Conservation (phyloP, 2,797 vertebrate species). For the Scolopax bukidnonensis region DNA sequence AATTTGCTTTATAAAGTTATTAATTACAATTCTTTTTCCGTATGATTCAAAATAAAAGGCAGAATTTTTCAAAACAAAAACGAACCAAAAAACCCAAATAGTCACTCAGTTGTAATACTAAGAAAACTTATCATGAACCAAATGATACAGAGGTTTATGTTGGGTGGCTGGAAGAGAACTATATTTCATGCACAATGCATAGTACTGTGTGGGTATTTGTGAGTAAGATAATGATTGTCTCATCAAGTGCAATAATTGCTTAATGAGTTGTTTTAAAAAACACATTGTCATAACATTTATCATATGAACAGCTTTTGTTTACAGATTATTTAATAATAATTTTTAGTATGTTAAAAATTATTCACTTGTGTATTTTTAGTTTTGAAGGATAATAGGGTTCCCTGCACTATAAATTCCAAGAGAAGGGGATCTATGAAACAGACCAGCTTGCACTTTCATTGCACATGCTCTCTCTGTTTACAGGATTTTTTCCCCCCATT, state of each 20-base stretch:
- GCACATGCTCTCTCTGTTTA: background rate
- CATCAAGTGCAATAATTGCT: background rate
- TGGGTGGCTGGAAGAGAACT: background rate
- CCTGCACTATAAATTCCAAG: background rate
- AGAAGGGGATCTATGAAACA: background rate
- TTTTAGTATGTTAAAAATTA: background rate
- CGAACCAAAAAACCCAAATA: rapidly evolving
- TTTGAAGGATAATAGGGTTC: background rate
- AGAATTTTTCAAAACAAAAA: background rate
- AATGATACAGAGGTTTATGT: background rate
- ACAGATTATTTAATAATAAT: background rate
- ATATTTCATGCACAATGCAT: background rate
- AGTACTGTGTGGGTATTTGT: background rate
- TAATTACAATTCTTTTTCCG: background rate
- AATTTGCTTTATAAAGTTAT: background rate
- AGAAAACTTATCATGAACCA: background rate
- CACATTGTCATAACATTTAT: background rate
- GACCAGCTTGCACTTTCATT: background rate
- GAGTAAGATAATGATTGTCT: background rate
- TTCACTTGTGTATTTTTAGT: background rate
- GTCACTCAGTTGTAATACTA: background rate
- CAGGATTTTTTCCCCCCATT: background rate
- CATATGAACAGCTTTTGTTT: background rate
- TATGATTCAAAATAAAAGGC: background rate
- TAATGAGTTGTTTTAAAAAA: background rate